These are phyloP conservation scores for Salarias fasciatus DNA, from an alignment of 2,797 vertebrate genomes.

Conservation along the genomic window DNA sequence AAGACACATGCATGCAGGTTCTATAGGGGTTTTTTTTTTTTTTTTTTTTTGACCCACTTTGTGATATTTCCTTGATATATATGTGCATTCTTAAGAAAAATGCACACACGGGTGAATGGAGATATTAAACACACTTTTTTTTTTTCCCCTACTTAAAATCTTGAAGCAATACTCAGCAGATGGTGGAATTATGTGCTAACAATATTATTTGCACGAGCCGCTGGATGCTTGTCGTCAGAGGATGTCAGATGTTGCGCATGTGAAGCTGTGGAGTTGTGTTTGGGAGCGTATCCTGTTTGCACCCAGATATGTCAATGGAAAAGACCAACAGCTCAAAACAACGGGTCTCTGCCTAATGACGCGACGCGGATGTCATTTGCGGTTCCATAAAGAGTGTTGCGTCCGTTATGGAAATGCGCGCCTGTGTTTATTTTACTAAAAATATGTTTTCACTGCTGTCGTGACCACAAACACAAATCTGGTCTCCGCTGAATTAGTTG, in stretches of 20 bases:
- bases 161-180: neutral
- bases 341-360: neutral
- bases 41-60: neutral
- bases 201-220: neutral
- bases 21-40: slow-evolving; percentile 1
- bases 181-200: neutral
- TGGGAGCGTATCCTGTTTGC: slow-evolving; percentile 12
- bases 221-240: slow-evolving; percentile 7
- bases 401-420: too few species aligned
- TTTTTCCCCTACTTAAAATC: neutral
- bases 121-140: too few species aligned
- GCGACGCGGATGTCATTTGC: slow-evolving; percentile 10
- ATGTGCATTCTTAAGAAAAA: slow-evolving; percentile 8
- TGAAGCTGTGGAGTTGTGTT: slow-evolving; percentile 3
- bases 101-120: too few species aligned
- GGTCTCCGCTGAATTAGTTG: neutral
- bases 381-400: too few species aligned
- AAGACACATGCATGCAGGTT: too few species aligned
- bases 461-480: neutral
- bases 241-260: slow-evolving; percentile 10
- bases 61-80: neutral
- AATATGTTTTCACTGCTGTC: neutral
- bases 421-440: neutral
- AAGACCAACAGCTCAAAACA: slow-evolving; percentile 4
- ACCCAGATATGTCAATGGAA: slow-evolving; percentile 22